Conservation (phyloP, 2,888 invertebrate species). For the Tiliacea citrago region DNA sequence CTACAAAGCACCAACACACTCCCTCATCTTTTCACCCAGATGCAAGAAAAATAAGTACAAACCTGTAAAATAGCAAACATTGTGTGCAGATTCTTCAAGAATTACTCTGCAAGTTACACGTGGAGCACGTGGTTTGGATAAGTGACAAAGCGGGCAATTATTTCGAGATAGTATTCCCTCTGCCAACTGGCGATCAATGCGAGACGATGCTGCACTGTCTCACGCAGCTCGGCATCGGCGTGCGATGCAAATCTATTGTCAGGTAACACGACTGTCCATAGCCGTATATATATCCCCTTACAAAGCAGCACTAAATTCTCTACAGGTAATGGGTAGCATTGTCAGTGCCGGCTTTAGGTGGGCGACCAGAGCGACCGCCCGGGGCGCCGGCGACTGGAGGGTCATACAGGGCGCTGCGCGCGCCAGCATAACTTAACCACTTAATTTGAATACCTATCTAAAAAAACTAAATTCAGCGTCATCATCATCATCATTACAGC, state of each 20-base stretch:
- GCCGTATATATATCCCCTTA: neutral
- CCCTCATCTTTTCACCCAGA: neutral
- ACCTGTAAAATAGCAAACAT: neutral
- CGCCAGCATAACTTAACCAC: too few species aligned
- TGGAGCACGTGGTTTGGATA: constrained; percentile 93
- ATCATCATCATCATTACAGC: too few species aligned
- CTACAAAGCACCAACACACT: neutral
- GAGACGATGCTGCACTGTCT: constrained; percentile 94
- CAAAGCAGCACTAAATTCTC: constrained; percentile 5
- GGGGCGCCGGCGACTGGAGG: too few species aligned
- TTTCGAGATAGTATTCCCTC: constrained; percentile 93
- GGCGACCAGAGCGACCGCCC: too few species aligned
- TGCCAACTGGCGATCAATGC: constrained; percentile 93
- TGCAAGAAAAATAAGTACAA: neutral
- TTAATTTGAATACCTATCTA: too few species aligned
- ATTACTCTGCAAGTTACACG: constrained; percentile 91
- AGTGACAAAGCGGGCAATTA: constrained; percentile 92
- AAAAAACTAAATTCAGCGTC: too few species aligned
- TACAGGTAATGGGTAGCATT: neutral
- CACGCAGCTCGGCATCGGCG: constrained; percentile 93
- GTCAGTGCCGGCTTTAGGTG: too few species aligned
- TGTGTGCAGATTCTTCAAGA: constrained; percentile 92
- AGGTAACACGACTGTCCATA: constrained; percentile 86
- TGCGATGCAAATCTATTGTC: constrained; percentile 93
- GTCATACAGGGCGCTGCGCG: too few species aligned